These are phyloP conservation scores for Oligia latruncula DNA, from an alignment of 2,888 invertebrate genomes.

Conservation along the genomic window DNA sequence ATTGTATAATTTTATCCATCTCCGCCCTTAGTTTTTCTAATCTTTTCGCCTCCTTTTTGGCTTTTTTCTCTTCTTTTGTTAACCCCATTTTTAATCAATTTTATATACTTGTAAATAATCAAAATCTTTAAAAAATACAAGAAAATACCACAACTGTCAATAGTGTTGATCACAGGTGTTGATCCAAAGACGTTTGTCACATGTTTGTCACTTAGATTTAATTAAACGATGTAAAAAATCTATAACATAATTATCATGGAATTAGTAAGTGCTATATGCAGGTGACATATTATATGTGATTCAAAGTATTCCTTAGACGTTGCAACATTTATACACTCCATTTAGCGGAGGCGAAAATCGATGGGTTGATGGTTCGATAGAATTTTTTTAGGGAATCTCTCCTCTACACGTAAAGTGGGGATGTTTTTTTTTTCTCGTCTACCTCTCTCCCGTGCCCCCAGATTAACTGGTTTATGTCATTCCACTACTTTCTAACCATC, in stretches of 20 bases:
- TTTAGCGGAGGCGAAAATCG: background rate
- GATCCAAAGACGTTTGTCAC: background rate
- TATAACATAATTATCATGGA: background rate
- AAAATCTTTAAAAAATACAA: constrained; percentile 18
- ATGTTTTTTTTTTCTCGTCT: too few species aligned
- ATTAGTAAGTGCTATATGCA: background rate
- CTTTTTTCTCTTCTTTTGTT: constrained; percentile 82
- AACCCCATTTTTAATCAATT: constrained; percentile 73
- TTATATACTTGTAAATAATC: constrained; percentile 30
- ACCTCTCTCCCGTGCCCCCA: too few species aligned
- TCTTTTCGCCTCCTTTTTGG: constrained; percentile 81
- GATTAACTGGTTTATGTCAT: background rate
- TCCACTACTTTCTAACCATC: background rate
- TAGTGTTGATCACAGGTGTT: background rate
- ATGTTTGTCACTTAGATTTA: background rate
- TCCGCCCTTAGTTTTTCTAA: constrained; percentile 78
- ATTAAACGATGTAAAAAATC: background rate
- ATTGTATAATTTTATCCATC: constrained; percentile 72
- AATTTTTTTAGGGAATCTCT: too few species aligned
- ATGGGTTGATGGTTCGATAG: background rate
- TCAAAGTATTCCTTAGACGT: background rate
- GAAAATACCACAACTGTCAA: constrained; percentile 35
- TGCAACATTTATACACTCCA: background rate
- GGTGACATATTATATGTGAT: too few species aligned
- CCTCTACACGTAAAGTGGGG: too few species aligned